These are phyloP conservation scores for Bryconaethiops microstoma DNA, from an alignment of 2,797 vertebrate species.

Conservation along the genomic window DNA sequence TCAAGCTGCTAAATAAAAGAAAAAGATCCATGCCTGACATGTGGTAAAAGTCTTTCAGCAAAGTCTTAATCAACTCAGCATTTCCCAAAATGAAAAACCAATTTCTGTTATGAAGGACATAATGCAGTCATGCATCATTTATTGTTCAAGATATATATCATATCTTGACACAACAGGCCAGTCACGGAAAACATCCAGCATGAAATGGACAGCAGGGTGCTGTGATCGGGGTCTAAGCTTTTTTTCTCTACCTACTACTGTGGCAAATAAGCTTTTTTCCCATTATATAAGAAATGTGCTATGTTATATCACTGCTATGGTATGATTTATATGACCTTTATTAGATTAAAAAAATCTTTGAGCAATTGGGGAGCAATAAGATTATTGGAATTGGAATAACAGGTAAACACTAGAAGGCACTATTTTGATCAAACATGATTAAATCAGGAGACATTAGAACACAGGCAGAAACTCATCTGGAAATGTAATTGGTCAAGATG, in stretches of 20 bases:
- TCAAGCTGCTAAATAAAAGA: not conserved
- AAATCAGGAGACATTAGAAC: no score
- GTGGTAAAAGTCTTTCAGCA: not conserved
- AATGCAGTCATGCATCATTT: not conserved
- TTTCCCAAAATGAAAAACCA: not conserved
- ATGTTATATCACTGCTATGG: no score
- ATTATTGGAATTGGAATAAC: no score
- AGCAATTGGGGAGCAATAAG: no score
- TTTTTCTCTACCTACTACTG: no score
- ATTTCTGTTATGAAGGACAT: not conserved
- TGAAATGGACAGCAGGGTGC: not conserved
- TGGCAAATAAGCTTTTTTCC: no score
- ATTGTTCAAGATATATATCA: not conserved
- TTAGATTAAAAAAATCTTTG: no score
- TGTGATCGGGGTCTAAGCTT: not conserved
- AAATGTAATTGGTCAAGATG: not conserved
- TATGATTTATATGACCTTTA: no score
- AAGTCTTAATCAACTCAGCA: not conserved
- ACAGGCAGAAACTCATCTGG: not conserved
- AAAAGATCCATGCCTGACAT: not conserved
- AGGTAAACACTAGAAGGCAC: no score
- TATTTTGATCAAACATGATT: not conserved
- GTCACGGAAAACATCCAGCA: not conserved
- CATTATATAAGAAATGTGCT: no score
- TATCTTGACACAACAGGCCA: not conserved